A percentile compares a stretch with the other conserved stretches of the same genome.
These are phyloP conservation scores for Siniperca undulata DNA, from an alignment of 2,797 vertebrate species.

Conservation along the genomic window DNA sequence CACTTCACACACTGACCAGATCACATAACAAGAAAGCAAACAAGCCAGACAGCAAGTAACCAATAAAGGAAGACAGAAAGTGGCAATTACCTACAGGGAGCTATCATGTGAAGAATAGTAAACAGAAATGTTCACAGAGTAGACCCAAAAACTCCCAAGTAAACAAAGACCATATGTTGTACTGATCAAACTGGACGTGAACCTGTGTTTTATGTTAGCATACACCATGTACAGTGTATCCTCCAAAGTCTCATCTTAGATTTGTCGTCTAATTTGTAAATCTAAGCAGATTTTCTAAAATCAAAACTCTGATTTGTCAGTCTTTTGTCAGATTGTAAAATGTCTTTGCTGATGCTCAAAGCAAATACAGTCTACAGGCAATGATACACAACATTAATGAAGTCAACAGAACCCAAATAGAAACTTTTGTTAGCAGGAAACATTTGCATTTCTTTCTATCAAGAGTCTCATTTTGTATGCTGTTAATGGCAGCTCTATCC, in stretches of 20 bases:
- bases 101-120: not conserved
- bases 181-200: slow-evolving; percentile 8
- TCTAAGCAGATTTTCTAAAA: not conserved
- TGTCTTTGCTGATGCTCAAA: not conserved
- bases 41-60: slow-evolving; percentile 11
- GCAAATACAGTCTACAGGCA: not conserved
- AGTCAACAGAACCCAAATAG: not conserved
- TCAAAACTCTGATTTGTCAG: not conserved
- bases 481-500: slow-evolving; percentile 11
- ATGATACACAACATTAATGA: not conserved
- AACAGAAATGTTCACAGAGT: slow-evolving; percentile 5
- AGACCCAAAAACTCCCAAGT: not conserved
- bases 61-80: slow-evolving; percentile 9
- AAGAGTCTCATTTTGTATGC: slow-evolving; percentile 13
- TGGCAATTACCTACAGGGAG: slow-evolving; percentile 17
- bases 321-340: not conserved
- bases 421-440: not conserved
- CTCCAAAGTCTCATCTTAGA: not conserved
- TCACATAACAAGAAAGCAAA: slow-evolving; percentile 39
- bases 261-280: not conserved
- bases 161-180: slow-evolving; percentile 5
- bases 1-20: slow-evolving; percentile 47
- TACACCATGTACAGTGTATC: not conserved
- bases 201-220: not conserved
- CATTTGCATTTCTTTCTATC: not conserved